Evolutionary conservation across 2,888 invertebrate species (phyloP).

Genomic region (Pseudolycoriella hygida): DNA sequence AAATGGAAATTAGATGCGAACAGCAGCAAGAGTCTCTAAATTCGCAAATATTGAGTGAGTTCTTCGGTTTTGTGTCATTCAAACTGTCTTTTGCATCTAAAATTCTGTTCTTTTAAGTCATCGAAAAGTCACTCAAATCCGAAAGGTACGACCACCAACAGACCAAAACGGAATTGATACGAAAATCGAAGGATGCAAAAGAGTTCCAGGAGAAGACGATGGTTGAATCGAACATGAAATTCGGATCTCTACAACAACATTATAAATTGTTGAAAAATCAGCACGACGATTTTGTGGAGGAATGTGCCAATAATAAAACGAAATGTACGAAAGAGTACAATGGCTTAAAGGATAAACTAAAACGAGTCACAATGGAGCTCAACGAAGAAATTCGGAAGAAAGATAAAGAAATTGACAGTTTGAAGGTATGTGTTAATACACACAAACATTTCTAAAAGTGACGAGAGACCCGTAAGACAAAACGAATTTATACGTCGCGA

Average conservation of each 20-base stretch:
- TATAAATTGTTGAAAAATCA: conserved; percentile 34
- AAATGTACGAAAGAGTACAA: conserved; percentile 31
- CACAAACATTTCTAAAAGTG: background rate
- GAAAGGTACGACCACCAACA: conserved; percentile 36
- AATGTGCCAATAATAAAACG: conserved; percentile 30
- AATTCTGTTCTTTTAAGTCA: conserved; percentile 29
- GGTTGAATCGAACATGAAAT: conserved; percentile 32
- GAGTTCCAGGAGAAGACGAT: conserved; percentile 31
- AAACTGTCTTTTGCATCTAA: background rate
- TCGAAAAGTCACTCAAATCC: conserved; percentile 37
- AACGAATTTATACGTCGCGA: too few species aligned
- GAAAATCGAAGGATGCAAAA: conserved; percentile 31
- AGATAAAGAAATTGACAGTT: conserved; percentile 24
- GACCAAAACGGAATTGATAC: conserved; percentile 31
- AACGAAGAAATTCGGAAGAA: conserved; percentile 25
- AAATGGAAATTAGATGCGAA: conserved; percentile 33
- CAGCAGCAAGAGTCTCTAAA: conserved; percentile 40
- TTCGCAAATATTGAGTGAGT: conserved; percentile 37
- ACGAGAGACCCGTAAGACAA: background rate
- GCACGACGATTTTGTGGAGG: conserved; percentile 33
- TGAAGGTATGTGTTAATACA: conserved; percentile 25
- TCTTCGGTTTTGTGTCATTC: conserved; percentile 1
- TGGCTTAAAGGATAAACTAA: conserved; percentile 30
- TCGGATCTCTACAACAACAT: conserved; percentile 35
- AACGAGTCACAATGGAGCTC: conserved; percentile 30